Base-by-base conservation (phyloP, 2,113 vertebrate genomes). In the Charadrius vociferus region DNA sequence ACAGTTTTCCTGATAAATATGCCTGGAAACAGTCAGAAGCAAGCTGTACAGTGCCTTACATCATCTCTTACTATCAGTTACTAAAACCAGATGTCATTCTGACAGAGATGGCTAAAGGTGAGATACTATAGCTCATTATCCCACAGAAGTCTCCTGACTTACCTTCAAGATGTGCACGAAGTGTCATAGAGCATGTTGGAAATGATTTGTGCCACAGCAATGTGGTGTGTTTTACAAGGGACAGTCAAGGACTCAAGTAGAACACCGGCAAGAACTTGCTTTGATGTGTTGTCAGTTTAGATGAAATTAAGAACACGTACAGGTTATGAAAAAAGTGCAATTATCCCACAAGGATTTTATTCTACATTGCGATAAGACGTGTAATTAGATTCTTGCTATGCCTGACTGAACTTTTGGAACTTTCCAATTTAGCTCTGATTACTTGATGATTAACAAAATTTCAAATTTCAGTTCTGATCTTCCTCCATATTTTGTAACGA, bases 361-460 rank as follows among this genome's bases (percentile, higher is more conserved):
- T 82, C 66, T 27, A 24, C 1, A 1, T 47, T 50, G 41, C 5
- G 11, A 72, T 82, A 81, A 68, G 77, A 87, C 2, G 1, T 23
- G 50, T 59, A 87, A 96, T 93, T 94, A 90, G 73, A 80, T 91
- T 91, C 70, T 82, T 62, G 74, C 74, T 80, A 89, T 0, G 47
- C 71, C 63, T 83, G 90, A 77, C 79, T 88, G 58, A 52, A 24
- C 50, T 86, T 87, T 14, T 21, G 36, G 53, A 93, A 65, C 83
- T 80, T 82, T 90, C 21, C 67, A 70, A 78, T 95, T 95, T 91
- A 82, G 20, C 16, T 90, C 88, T 91, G 78, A 97, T 95, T 95
- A 90, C 53, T 36, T 47, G 67, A 87, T 85, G 53, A 95, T 94
- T 94, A 94, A 80, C 29, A 94, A 96, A 89, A 93, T 73, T 95